Evolutionary conservation across 2,113 vertebrate species (phyloP).

Genomic region (Cynoglossus semilaevis): DNA sequence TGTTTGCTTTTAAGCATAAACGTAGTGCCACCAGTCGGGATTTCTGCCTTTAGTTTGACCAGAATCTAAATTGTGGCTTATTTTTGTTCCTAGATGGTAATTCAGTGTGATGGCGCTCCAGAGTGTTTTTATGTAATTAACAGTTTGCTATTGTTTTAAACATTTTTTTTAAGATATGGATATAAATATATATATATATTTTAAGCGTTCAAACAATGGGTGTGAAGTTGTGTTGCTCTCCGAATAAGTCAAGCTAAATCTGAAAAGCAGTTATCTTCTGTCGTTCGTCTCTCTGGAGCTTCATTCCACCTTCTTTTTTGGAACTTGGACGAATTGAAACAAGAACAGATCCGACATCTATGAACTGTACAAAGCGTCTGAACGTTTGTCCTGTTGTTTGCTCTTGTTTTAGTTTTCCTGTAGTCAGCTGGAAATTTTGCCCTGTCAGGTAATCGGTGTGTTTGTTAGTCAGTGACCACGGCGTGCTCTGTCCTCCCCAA

Average conservation of each 20-base stretch:
- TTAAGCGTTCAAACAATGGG: constrained; percentile 48
- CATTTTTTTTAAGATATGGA: constrained; percentile 38
- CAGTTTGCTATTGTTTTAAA: constrained; percentile 49
- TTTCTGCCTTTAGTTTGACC: constrained; percentile 55
- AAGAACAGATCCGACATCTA: constrained; percentile 22
- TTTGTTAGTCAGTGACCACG: constrained; percentile 47
- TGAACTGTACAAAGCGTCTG: constrained; percentile 42
- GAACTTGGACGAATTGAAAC: neutral
- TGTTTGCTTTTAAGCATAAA: constrained; percentile 43
- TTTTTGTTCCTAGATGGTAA: constrained; percentile 28
- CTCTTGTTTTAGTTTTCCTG: constrained; percentile 43
- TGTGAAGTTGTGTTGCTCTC: constrained; percentile 16
- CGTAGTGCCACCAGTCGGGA: constrained; percentile 61
- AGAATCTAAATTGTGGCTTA: constrained; percentile 38
- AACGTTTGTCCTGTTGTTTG: constrained; percentile 27
- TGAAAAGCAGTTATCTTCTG: constrained; percentile 23
- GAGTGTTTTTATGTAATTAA: constrained; percentile 56
- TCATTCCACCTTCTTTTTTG: constrained; percentile 50
- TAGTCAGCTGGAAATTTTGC: constrained; percentile 59
- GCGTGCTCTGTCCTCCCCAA: constrained; percentile 28
- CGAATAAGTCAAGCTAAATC: constrained; percentile 22
- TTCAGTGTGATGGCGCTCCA: constrained; percentile 49
- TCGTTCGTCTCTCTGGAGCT: constrained; percentile 43
- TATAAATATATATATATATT: constrained; percentile 1
- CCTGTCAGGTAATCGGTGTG: constrained; percentile 57